Evolutionary conservation across 2,113 vertebrate genomes (phyloP).

Genomic region (Sturnus vulgaris): DNA sequence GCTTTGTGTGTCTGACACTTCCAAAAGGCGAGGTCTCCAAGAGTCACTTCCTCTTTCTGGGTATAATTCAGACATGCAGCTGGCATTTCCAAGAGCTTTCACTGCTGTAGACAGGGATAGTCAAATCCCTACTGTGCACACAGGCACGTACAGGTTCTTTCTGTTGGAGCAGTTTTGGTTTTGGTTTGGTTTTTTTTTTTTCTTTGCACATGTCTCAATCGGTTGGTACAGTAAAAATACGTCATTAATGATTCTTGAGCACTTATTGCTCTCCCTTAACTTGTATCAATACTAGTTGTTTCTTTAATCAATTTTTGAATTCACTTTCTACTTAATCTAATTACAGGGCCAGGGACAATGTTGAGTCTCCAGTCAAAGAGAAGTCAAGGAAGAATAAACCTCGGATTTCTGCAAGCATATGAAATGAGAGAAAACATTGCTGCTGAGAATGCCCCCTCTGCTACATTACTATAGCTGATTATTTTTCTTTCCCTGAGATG

Average conservation of each 20-base stretch:
- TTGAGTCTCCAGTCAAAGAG: not conserved
- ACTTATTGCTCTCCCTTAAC: not conserved
- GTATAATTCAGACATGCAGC: not conserved
- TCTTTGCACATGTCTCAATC: not conserved
- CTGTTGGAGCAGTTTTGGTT: not conserved
- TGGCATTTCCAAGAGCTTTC: not conserved
- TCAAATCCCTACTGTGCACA: not conserved
- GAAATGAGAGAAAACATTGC: not conserved
- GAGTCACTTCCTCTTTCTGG: not conserved
- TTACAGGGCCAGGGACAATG: not conserved
- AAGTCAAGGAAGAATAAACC: not conserved
- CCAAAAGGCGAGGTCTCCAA: not conserved
- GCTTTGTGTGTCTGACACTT: not conserved
- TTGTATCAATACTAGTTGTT: not conserved
- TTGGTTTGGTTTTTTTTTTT: not conserved
- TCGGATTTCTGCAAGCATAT: not conserved
- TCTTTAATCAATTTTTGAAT: not conserved
- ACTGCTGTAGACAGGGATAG: not conserved
- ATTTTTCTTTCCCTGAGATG: not conserved
- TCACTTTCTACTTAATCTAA: not conserved
- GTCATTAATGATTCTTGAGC: not conserved
- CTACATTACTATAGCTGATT: not conserved
- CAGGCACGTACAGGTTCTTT: accelerated
- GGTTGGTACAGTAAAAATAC: not conserved
- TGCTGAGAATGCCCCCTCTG: not conserved